Percentiles rank a stretch among this genome's conserved stretches.
Conservation (phyloP, 2,888 invertebrate genomes). For the Andrena dorsata region DNA sequence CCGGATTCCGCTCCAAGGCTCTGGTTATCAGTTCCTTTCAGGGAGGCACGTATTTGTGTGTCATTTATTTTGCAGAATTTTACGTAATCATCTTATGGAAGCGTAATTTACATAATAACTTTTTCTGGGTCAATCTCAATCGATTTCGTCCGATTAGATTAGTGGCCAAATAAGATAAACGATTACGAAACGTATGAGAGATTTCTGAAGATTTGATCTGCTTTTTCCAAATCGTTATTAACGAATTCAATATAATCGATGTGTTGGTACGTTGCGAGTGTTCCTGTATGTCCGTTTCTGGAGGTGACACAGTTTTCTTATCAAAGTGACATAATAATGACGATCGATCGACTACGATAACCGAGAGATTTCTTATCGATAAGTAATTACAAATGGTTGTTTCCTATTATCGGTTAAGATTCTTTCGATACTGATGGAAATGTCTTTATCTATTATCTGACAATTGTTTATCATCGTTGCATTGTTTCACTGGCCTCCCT, state of each 20-base stretch:
- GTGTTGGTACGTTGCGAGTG: too few species aligned
- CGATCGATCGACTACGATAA: background rate
- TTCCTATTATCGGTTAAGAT: background rate
- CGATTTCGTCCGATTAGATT: background rate
- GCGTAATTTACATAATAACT: too few species aligned
- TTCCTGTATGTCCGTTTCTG: background rate
- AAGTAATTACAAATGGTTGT: background rate
- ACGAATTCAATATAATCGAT: too few species aligned
- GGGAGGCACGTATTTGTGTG: too few species aligned
- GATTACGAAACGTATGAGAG: background rate
- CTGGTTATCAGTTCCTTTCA: too few species aligned
- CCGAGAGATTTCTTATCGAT: background rate
- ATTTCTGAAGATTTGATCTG: too few species aligned
- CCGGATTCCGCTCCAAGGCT: too few species aligned
- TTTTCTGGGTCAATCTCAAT: background rate
- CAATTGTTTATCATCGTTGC: background rate
- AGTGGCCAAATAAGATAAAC: background rate
- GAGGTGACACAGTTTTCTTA: background rate
- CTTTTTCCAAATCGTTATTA: too few species aligned
- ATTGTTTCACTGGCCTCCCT: background rate
- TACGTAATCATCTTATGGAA: too few species aligned
- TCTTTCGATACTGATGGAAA: background rate
- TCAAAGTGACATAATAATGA: constrained; percentile 11
- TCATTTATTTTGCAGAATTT: too few species aligned
- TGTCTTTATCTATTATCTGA: background rate